Conservation (phyloP, 2,113 vertebrate species). For the Mugil cephalus region DNA sequence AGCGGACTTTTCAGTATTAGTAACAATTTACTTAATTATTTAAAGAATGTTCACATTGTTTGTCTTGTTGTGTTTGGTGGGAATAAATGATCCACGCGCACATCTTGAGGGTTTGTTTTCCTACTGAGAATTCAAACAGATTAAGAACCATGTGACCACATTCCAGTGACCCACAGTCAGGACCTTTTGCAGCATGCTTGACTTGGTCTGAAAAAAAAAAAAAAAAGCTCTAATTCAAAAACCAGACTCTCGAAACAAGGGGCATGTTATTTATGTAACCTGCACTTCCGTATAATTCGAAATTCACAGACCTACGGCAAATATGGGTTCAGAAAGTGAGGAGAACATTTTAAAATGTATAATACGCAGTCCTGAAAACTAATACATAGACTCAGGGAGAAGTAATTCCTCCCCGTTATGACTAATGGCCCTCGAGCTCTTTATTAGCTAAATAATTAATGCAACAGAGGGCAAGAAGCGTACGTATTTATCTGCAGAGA, state of each 20-base stretch:
- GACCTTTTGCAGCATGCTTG: conserved; percentile 50
- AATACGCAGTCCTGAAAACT: too few species aligned
- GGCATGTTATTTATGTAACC: background rate
- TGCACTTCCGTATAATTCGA: background rate
- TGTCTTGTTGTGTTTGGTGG: background rate
- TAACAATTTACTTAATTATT: too few species aligned
- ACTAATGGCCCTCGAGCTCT: too few species aligned
- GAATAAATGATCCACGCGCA: conserved; percentile 19
- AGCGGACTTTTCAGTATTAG: background rate
- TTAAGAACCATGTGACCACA: conserved; percentile 68
- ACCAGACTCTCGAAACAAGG: conserved; percentile 15
- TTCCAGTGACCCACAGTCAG: conserved; percentile 62
- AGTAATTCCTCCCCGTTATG: too few species aligned
- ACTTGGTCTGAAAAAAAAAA: conserved; percentile 32
- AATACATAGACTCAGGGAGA: too few species aligned
- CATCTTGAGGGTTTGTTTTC: conserved; percentile 36
- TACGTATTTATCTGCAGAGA: too few species aligned
- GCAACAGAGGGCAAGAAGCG: too few species aligned
- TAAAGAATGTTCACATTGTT: background rate
- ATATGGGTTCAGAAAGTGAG: conserved; percentile 5
- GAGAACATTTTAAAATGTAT: background rate
- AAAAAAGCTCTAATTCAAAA: conserved; percentile 43
- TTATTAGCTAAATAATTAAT: too few species aligned
- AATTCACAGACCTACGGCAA: background rate
- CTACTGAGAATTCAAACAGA: conserved; percentile 50